Evolutionary conservation across 2,797 vertebrate species (phyloP).

Genomic region (Pterois miles): DNA sequence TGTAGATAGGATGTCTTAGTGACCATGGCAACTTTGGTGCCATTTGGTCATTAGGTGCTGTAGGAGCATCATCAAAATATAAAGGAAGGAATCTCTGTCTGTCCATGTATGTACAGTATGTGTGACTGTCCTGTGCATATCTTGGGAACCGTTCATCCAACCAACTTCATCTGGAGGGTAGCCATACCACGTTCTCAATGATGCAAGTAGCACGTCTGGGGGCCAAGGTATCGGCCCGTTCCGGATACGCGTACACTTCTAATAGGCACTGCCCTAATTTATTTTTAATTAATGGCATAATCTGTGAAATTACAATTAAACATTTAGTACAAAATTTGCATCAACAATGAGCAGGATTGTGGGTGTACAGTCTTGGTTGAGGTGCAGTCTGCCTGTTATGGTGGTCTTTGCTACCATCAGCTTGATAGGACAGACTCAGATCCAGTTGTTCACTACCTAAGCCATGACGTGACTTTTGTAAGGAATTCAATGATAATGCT

Average conservation of each 20-base stretch:
- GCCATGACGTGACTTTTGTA: not conserved
- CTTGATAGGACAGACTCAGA: conserved; percentile 5
- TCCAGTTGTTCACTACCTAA: not conserved
- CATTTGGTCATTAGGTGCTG: no score
- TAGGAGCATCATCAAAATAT: no score
- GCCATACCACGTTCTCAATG: not conserved
- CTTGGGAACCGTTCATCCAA: not conserved
- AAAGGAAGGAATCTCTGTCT: no score
- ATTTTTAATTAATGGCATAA: not conserved
- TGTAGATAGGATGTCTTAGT: no score
- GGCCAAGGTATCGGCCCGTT: not conserved
- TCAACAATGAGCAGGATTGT: not conserved
- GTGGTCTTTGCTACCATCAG: conserved; percentile 8
- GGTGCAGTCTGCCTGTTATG: conserved; percentile 4
- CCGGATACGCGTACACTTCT: not conserved
- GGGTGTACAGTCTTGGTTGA: not conserved
- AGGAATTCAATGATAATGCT: conserved; percentile 43
- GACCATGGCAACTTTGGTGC: no score
- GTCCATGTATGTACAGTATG: no score
- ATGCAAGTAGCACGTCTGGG: not conserved
- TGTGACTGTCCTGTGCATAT: not conserved
- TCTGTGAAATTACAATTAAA: not conserved
- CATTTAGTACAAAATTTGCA: not conserved
- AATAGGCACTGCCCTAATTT: not conserved
- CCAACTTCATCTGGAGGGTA: not conserved